Conservation (phyloP, 1,140 invertebrate species). For the Zeugodacus cucurbitae region DNA sequence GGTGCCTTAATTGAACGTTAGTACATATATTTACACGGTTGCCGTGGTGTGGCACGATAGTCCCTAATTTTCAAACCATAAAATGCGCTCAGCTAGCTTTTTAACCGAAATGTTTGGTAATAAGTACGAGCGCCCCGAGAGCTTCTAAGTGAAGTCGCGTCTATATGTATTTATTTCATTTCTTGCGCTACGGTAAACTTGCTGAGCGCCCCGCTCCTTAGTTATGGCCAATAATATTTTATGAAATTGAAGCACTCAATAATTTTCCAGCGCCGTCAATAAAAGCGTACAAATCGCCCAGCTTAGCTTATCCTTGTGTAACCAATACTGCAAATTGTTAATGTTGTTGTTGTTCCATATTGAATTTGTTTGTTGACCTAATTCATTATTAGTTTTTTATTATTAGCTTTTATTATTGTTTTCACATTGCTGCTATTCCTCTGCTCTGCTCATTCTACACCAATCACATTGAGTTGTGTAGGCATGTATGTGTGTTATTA, state of each 20-base stretch:
- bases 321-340: not conserved
- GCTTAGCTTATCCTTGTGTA: not conserved
- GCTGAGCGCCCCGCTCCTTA: not conserved
- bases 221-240: not conserved
- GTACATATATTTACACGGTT: too few relatives aligned
- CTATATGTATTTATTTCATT: not conserved
- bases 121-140: not conserved
- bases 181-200: not conserved
- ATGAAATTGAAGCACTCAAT: conserved; percentile 12
- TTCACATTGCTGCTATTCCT: not conserved
- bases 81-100: not conserved
- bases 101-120: not conserved
- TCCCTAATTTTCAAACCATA: not conserved
- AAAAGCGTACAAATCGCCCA: not conserved
- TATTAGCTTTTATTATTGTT: not conserved
- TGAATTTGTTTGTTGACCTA: conserved; percentile 6
- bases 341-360: not conserved
- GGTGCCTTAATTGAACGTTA: not conserved
- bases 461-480: not conserved
- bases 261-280: not conserved
- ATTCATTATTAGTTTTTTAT: conserved; percentile 21
- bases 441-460: not conserved
- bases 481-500: too few relatives aligned
- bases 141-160: not conserved
- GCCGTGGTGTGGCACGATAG: too few relatives aligned